Evolutionary conservation across 1,140 invertebrate species (phyloP), one percentile per base, ranked within the genome.

Genomic region (Pectinophora gossypiella): DNA sequence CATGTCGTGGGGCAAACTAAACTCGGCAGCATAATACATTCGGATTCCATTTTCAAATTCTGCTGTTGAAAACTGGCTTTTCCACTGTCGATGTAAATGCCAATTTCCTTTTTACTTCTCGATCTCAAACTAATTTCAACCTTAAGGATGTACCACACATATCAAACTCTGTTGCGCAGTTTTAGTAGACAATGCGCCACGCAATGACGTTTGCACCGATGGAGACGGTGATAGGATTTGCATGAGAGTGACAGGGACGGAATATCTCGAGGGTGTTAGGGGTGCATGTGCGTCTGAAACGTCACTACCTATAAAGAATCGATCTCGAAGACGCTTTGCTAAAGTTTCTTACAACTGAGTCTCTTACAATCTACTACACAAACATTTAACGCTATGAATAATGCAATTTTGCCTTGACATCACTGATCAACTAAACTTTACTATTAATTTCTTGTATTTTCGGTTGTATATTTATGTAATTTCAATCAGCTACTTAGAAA

Each of bases 31-130:
- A 6, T 40, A 15, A 40, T 40, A 63, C 69, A 68, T 71, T 76
- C 79, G 70, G 69, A 78, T 80, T 71, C 63, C 65, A 82, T 84
- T 84, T 84, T 76, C 68, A 64, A 78, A 80, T 70, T 78, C 63
- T 86, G 80, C 76, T 66, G 78, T 59, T 76, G 80, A 81, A 86
- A 83, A 86, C 78, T 79, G 60, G 77, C 80, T 86, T 86, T 86
- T 83, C 83, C 71, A 76, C 77, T 78, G 66, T 67, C 72, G 71
- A 65, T 76, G 76, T 86, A 83, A 84, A 86, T 83, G 76, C 80
- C 80, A 86, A 84, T 86, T 86, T 86, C 80, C 80, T 79, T 83
- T 81, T 75, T 55, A 72, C 69, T 2, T 12, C 23, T 22, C 2
- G 44, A 13, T n/a, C 35, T 21, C 52, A 55, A 56, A 48, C 49